A percentile compares a stretch with the other conserved stretches of the same genome.
phyloP scores from a whole-genome alignment of 1,140 invertebrate species.

The Goniozus legneri region DNA sequence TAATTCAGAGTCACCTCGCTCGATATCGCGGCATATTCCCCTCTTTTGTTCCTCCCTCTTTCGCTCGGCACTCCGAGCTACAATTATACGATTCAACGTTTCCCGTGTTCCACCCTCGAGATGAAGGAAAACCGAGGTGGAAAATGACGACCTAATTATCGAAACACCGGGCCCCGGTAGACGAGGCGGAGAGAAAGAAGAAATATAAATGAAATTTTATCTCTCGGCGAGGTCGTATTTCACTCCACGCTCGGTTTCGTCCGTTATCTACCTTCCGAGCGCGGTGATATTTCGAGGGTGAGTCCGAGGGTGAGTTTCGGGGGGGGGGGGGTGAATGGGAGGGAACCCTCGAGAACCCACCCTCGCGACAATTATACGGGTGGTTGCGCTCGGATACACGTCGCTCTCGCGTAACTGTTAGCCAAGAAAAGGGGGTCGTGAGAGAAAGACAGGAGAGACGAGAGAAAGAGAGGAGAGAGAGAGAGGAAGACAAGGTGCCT shows the following conservation, averaged over 20 bases:
- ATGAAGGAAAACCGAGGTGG: too few species aligned
- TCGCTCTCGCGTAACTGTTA: conserved; percentile 49
- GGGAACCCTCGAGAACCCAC: too few species aligned
- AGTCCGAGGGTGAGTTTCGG: too few species aligned
- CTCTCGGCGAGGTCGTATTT: too few species aligned
- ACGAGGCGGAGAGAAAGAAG: not conserved
- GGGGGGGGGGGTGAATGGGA: too few species aligned
- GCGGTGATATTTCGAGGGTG: too few species aligned
- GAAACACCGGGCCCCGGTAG: too few species aligned
- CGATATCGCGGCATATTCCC: too few species aligned
- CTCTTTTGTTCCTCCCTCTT: conserved; percentile 38
- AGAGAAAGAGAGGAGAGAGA: conserved; percentile 13
- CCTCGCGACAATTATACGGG: conserved; percentile 50
- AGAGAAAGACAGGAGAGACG: conserved; percentile 12
- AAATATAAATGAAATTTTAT: too few species aligned
- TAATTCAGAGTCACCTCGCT: conserved; percentile 45
- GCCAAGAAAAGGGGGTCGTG: conserved; percentile 27
- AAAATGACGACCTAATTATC: too few species aligned
- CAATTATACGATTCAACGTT: conserved; percentile 11
- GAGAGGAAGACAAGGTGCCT: conserved; percentile 2
- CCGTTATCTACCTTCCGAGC: too few species aligned
- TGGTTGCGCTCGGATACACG: conserved; percentile 50
- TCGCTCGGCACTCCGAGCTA: conserved; percentile 5
- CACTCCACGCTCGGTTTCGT: too few species aligned
- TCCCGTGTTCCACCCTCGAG: conserved; percentile 31